Base-by-base conservation (phyloP, 1,140 invertebrate species). In the Lordiphosa stackelbergi region DNA sequence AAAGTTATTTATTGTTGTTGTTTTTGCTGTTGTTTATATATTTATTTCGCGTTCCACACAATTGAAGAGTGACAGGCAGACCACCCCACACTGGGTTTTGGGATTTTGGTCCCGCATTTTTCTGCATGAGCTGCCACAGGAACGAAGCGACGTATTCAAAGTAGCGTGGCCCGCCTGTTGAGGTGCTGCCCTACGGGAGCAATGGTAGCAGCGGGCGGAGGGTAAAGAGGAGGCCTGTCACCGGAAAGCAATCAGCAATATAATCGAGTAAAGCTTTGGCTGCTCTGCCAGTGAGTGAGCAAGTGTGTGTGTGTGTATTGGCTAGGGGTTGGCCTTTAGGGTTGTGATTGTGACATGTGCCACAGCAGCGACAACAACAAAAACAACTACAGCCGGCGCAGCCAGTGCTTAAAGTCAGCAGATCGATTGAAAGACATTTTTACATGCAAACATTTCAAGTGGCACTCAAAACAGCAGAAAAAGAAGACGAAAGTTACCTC, bases 211-310 rank as follows among this genome's bases (percentile, higher is more conserved):
- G 8, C 28, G 9, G 34, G 43, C 8, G 19, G 7, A 49, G 28
- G 3, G 37, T 45, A 37, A 38, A 41, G 11, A 19, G 19, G 51
- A 42, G 28, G 58, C 49, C 71, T 79, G 66, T 79, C 75, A 81
- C 75, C 75, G 75, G 75, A 79, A 79, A 81, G 66, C 75, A 81
- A 79, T 79, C 75, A 79, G 75, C 71, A 81, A 71, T 71, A 79
- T 81, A 79, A 79, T 79, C 75, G 75, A 75, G 66, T 81, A 66
- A 81, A 66, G 71, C 71, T 66, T 58, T 49, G 38, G 48, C 56
- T 49, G 22, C 28, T 24, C 22, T 24, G 4, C 22, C 22, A 5
- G 49, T 38, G 7, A 3, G 28, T 11, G 16, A 13, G 10, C 12
- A 5, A 5, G 38, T 31, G 5, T 37, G 11, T 24, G 19, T 49